Base-by-base conservation (phyloP, 2,888 invertebrate species). In the Caenorhabditis imperialis region DNA sequence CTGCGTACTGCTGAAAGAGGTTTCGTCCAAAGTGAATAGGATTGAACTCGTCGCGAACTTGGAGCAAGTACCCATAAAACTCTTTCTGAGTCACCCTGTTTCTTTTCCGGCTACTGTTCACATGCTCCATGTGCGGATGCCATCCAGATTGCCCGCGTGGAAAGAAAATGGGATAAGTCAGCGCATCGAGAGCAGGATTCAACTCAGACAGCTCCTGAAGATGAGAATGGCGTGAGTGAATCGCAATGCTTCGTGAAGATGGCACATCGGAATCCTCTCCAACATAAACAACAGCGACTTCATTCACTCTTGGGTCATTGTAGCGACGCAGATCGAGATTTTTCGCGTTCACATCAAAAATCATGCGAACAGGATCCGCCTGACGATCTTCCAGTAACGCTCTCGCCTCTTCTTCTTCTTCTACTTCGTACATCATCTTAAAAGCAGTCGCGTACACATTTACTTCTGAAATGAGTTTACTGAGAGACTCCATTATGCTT, bases 131-230 rank as follows among this genome's bases (percentile, higher is more conserved):
- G 40, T 47, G 53, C 3, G 40, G 30, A 18, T 70, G 50, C 81
- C 78, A 86, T 42, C 85, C 84, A 42, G 51, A 61, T 14, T 58
- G 55, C 20, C 80, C 84, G 5, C 25, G 8, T 23, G 85, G 78
- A 69, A 88, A 89, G 25, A 88, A 85, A 0, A 89, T 0, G 1
- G 88, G 88, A 78, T 90, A 89, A 76, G 88, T 81, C 22, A 89
- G 80, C 3, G 89, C 86, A 79, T 89, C 69, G 75, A 88, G 87
- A 37, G 79, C 40, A 88, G 86, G 16, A 38, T 78, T 73, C 14
- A 84, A 85, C 35, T 89, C 88, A 0, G 77, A 42, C 4, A 89
- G 83, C 6, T 83, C 57, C 14, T 73, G 42, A 6, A 89, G 47
- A n/a, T 47, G 60, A 33, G 79, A 75, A 54, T 75, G 75, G 78